Conservation (phyloP, 1,140 invertebrate genomes). For the Glomeris maerens region DNA sequence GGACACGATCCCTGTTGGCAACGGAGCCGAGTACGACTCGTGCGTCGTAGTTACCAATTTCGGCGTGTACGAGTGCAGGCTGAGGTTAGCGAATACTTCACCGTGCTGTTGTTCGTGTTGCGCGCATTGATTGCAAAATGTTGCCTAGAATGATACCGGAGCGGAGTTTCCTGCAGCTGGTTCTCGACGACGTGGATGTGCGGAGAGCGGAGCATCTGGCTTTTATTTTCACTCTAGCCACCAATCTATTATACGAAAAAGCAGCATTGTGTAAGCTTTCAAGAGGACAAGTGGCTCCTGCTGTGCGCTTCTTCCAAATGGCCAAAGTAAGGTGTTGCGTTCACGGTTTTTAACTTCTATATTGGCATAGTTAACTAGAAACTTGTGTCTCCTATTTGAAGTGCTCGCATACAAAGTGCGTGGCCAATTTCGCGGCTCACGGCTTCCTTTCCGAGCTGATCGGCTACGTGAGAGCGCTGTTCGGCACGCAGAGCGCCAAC, state of each 20-base stretch:
- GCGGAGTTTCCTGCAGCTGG: slow-evolving; percentile 47
- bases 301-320: slow-evolving; percentile 53
- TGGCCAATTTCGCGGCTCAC: slow-evolving; percentile 53
- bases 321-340: slow-evolving; percentile 39
- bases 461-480: slow-evolving; percentile 41
- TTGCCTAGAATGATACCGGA: slow-evolving; percentile 42
- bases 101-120: background rate
- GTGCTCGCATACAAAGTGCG: slow-evolving; percentile 50
- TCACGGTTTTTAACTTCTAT: background rate
- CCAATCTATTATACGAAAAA: slow-evolving; percentile 51
- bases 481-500: slow-evolving; percentile 35
- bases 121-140: background rate
- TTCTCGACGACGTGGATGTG: slow-evolving; percentile 39
- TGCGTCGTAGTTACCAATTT: slow-evolving; percentile 54
- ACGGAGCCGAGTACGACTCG: slow-evolving; percentile 19
- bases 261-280: slow-evolving; percentile 53
- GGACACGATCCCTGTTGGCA: no score
- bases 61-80: slow-evolving; percentile 48
- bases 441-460: slow-evolving; percentile 53
- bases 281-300: slow-evolving; percentile 45
- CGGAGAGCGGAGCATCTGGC: slow-evolving; percentile 41
- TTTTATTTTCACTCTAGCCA: slow-evolving; percentile 52
- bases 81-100: slow-evolving; percentile 37
- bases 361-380: background rate
- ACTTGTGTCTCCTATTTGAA: slow-evolving; percentile 25